phyloP scores from a whole-genome alignment of 2,888 invertebrate species.

The Panzeria rudis region DNA sequence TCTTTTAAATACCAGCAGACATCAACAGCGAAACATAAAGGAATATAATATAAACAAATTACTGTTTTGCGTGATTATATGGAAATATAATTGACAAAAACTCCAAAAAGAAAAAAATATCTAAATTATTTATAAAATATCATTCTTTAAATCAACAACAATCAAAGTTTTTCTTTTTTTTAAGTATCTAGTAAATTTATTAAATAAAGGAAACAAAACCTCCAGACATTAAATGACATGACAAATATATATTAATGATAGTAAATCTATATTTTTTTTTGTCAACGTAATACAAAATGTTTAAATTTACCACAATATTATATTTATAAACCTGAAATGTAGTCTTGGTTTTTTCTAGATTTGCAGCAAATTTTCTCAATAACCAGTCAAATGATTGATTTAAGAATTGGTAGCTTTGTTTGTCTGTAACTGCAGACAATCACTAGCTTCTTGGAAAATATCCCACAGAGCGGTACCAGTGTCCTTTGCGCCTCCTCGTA shows the following conservation, averaged over 20 bases:
- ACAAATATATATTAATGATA: slow-evolving; percentile 52
- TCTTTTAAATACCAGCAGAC: slow-evolving; percentile 4
- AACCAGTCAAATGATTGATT: too few relatives aligned
- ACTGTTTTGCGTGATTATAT: slow-evolving; percentile 60
- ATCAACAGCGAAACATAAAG: not conserved
- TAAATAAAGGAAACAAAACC: slow-evolving; percentile 12
- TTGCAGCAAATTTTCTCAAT: too few relatives aligned
- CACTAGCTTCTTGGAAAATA: too few relatives aligned
- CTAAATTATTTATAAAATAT: slow-evolving; percentile 5
- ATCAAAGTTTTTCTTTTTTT: not conserved
- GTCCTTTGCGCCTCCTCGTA: too few relatives aligned
- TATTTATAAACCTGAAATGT: too few relatives aligned
- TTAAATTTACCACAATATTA: too few relatives aligned
- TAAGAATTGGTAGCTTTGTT: too few relatives aligned
- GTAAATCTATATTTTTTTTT: not conserved
- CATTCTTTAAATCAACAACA: slow-evolving; percentile 36
- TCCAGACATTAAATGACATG: slow-evolving; percentile 34
- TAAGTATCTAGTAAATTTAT: not conserved
- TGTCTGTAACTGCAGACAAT: too few relatives aligned
- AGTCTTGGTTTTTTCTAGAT: too few relatives aligned
- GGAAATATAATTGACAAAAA: slow-evolving; percentile 51
- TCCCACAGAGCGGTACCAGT: too few relatives aligned
- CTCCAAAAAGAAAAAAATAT: slow-evolving; percentile 1
- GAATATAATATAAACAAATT: slow-evolving; percentile 44
- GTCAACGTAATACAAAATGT: too few relatives aligned